Evolutionary conservation across 2,888 invertebrate species (phyloP), one percentile per base, ranked within the genome.

Genomic region (Caenorhabditis drosophilae): DNA sequence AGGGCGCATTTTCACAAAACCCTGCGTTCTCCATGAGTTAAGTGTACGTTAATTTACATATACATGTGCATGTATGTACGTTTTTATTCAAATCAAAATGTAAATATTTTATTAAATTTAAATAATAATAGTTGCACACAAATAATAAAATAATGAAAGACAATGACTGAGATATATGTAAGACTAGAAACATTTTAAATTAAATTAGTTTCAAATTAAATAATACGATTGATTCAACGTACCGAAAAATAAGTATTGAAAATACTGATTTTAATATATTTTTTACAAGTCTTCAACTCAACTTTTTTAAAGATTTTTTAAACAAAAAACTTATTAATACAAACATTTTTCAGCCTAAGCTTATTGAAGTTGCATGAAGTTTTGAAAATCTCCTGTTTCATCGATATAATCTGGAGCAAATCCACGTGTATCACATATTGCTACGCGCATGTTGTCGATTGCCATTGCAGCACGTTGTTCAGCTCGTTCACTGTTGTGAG

Each of bases 361-460:
- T 48, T n/a, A 48, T 27, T 45, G 34, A 7, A 56, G 9, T 40
- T 52, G 52, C 23, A 52, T 22, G 47, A 59, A 48, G 45, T 40
- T 58, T 31, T 55, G 51, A 23, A 66, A 66, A 36, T 63, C 66
- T 18, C 57, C 55, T 15, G 58, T 64, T 38, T 73, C 73, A 22
- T 73, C 66, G n/a, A 68, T 68, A 49, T 73, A 70, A 27, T 74
- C 72, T 1, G 76, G 72, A 4, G 74, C 70, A 52, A 69, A 76
- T 25, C 74, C 70, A 44, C 66, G 52, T 0, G 74, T 62, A 54
- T 80, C 80, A 40, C 80, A 80, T 18, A 81, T 77, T 2, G 81
- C 81, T 7, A 81, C 79, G 47, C 81, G 44, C 63, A 81, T 80
- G 48, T 81, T 81, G 63, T 81, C 81, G 23, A 81, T 68, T 2